Conservation (phyloP, 2,797 vertebrate genomes). For the Anomalospiza imberbis region DNA sequence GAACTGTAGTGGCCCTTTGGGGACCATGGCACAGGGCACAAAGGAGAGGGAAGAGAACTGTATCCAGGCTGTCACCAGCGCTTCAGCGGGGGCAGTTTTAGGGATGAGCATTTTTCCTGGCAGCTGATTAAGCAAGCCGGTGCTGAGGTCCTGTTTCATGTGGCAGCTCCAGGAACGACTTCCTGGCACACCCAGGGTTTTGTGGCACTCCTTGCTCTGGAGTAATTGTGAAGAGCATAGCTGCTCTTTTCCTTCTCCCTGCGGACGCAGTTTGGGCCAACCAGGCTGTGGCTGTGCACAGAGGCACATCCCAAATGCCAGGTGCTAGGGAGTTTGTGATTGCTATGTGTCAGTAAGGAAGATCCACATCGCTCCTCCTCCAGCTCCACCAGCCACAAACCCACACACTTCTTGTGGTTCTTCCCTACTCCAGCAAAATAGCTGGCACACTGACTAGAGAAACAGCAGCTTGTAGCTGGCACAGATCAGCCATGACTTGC, state of each 20-base stretch:
- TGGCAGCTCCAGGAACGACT: neutral
- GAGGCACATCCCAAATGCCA: neutral
- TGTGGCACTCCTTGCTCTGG: neutral
- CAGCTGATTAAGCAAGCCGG: neutral
- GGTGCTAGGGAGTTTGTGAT: neutral
- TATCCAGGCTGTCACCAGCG: fast-evolving
- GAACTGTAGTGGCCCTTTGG: neutral
- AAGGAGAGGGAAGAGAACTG: neutral
- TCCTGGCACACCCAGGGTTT: neutral
- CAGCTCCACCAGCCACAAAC: neutral
- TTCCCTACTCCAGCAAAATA: neutral
- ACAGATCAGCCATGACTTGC: neutral
- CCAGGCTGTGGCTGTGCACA: fast-evolving
- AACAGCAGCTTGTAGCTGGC: slow-evolving; percentile 34
- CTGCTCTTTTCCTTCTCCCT: neutral
- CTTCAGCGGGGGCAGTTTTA: neutral
- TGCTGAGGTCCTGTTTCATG: neutral
- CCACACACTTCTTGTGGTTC: neutral
- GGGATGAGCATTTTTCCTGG: neutral
- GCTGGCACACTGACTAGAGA: neutral
- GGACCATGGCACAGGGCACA: too few species aligned
- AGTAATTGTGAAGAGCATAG: neutral
- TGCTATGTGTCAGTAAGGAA: neutral
- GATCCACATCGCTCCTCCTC: fast-evolving
- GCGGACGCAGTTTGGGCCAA: fast-evolving